phyloP scores from a whole-genome alignment of 2,113 vertebrate genomes.

The Sminthopsis crassicaudata region DNA sequence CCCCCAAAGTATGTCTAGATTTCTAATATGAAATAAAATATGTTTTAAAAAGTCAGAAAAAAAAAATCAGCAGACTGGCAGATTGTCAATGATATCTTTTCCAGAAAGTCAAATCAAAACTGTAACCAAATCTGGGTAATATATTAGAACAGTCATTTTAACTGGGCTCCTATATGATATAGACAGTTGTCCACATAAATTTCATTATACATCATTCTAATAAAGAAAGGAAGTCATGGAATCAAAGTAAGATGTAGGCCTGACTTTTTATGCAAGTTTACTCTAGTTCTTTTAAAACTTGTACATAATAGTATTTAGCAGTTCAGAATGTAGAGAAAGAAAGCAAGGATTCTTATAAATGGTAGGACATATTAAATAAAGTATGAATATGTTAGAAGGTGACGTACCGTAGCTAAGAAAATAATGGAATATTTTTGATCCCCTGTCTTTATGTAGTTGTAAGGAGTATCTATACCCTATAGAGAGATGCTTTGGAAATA shows the following conservation, averaged over 20 bases:
- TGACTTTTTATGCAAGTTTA: background rate
- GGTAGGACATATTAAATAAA: background rate
- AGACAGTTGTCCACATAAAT: background rate
- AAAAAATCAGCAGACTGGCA: background rate
- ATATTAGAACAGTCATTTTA: slow-evolving; percentile 9
- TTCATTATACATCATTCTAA: background rate
- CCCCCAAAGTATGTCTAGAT: background rate
- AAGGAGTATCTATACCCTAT: background rate
- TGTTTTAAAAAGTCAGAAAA: background rate
- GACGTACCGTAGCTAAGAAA: background rate
- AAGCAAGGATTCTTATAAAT: background rate
- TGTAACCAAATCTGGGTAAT: background rate
- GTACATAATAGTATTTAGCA: background rate
- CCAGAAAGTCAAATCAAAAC: slow-evolving; percentile 9
- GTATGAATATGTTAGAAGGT: background rate
- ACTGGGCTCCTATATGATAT: background rate
- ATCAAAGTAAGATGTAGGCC: background rate
- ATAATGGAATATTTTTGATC: slow-evolving; percentile 13
- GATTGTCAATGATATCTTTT: background rate
- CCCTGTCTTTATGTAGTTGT: background rate
- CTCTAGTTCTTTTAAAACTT: background rate
- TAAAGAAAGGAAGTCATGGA: slow-evolving; percentile 14
- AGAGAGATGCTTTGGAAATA: background rate
- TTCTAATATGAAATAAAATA: background rate
- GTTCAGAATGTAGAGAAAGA: background rate